Percentiles rank a stretch among this genome's conserved stretches.
Conservation (phyloP, 2,797 vertebrate genomes). For the Alexandromys oeconomus region DNA sequence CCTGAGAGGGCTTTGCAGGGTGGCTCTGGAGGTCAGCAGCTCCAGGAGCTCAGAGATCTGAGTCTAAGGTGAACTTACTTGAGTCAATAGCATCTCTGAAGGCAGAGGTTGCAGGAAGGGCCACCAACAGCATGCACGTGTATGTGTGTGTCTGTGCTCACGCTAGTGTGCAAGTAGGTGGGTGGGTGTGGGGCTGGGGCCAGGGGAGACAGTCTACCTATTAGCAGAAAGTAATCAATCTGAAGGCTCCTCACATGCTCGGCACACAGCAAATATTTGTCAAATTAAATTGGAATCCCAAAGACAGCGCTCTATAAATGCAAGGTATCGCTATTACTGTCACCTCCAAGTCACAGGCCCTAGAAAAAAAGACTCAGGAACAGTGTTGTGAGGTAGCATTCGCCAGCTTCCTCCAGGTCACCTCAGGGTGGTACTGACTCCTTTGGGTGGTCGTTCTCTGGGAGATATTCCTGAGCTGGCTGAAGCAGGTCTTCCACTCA, state of each 20-base stretch:
- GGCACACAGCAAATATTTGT: constrained; percentile 56
- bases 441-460: fast-evolving
- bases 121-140: neutral
- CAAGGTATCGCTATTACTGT: neutral
- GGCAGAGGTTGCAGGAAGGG: neutral
- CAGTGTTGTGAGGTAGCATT: neutral
- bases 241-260: neutral
- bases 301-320: constrained; percentile 27
- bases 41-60: neutral
- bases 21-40: neutral
- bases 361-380: neutral
- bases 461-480: neutral
- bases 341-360: constrained; percentile 31
- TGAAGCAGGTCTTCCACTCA: neutral
- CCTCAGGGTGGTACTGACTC: neutral
- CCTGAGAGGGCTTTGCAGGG: neutral
- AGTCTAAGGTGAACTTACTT: neutral
- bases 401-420: neutral
- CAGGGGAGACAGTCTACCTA: neutral
- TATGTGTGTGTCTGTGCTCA: too few relatives aligned
- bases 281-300: constrained; percentile 62
- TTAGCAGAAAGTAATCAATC: constrained; percentile 40
- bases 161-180: neutral
- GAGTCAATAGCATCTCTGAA: neutral
- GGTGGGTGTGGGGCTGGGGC: neutral